Evolutionary conservation across 2,888 invertebrate species (phyloP).

Genomic region (Eucera pruinosa): DNA sequence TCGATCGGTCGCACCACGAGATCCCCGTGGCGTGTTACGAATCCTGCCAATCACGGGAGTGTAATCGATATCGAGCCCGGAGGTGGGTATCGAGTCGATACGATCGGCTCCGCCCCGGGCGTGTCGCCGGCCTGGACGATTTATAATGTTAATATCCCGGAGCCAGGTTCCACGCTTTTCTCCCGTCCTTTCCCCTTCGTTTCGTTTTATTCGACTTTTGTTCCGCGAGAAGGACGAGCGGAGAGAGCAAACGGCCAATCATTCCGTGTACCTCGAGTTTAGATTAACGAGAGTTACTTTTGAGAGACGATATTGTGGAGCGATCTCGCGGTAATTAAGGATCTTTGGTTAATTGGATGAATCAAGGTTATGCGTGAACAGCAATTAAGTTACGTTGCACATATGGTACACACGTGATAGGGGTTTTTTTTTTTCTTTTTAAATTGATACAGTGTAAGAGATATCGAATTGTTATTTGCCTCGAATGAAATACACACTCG

Average conservation of each 20-base stretch:
- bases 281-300: slow-evolving; percentile 53
- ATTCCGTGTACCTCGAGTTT: slow-evolving; percentile 39
- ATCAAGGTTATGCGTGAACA: neutral
- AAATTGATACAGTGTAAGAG: neutral
- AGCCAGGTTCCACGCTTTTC: slow-evolving; percentile 69
- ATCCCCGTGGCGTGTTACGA: slow-evolving; percentile 80
- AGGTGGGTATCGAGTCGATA: slow-evolving; percentile 80
- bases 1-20: slow-evolving; percentile 64
- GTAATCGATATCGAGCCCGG: slow-evolving; percentile 81
- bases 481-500: neutral
- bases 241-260: slow-evolving; percentile 29
- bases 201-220: slow-evolving; percentile 39
- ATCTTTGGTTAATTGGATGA: slow-evolving; percentile 31
- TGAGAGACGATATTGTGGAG: slow-evolving; percentile 25
- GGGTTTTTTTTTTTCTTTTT: neutral
- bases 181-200: slow-evolving; percentile 28
- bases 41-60: slow-evolving; percentile 82
- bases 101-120: slow-evolving; percentile 83
- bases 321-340: slow-evolving; percentile 38
- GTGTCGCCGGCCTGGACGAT: slow-evolving; percentile 82
- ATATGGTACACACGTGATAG: neutral
- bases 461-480: neutral
- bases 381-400: neutral
- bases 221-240: neutral
- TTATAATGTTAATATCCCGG: slow-evolving; percentile 83